These are phyloP conservation scores for Calameuta pallipes DNA, from an alignment of 2,888 invertebrate genomes.

Conservation along the genomic window DNA sequence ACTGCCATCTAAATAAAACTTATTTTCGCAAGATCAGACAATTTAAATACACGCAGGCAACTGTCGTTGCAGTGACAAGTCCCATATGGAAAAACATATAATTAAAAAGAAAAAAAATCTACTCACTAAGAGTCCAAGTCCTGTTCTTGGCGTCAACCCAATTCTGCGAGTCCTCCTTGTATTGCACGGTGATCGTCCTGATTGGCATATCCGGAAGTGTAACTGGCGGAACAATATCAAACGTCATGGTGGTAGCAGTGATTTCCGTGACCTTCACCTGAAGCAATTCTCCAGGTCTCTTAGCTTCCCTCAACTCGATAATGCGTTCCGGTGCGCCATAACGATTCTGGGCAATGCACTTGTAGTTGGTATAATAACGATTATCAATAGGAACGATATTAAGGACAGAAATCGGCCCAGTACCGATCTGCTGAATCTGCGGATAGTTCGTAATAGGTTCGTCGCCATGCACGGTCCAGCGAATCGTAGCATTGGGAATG, in stretches of 20 bases:
- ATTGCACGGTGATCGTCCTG: conserved; percentile 79
- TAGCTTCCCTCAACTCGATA: conserved; percentile 81
- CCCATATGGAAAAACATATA: neutral
- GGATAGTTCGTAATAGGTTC: conserved; percentile 63
- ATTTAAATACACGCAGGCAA: neutral
- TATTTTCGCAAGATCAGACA: neutral
- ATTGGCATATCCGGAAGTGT: conserved; percentile 82
- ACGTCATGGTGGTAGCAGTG: conserved; percentile 87
- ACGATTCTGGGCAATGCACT: conserved; percentile 83
- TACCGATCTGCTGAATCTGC: conserved; percentile 70
- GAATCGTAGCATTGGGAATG: conserved; percentile 92
- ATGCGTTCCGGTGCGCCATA: conserved; percentile 76
- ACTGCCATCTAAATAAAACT: neutral
- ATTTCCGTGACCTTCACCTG: conserved; percentile 77
- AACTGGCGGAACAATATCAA: conserved; percentile 80
- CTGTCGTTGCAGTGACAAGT: neutral
- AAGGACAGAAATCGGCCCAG: conserved; percentile 79
- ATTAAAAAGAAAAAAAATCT: conserved; percentile 16
- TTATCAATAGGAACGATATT: conserved; percentile 76
- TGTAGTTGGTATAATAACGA: conserved; percentile 79
- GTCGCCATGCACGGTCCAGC: conserved; percentile 74
- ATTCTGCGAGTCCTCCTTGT: conserved; percentile 76
- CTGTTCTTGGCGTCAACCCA: conserved; percentile 79
- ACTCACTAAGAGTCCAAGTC: conserved; percentile 80
- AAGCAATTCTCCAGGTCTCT: conserved; percentile 74